Percentiles rank a stretch among this genome's conserved stretches.
Conservation (phyloP, 2,888 invertebrate genomes). For the Stomorhina lunata region DNA sequence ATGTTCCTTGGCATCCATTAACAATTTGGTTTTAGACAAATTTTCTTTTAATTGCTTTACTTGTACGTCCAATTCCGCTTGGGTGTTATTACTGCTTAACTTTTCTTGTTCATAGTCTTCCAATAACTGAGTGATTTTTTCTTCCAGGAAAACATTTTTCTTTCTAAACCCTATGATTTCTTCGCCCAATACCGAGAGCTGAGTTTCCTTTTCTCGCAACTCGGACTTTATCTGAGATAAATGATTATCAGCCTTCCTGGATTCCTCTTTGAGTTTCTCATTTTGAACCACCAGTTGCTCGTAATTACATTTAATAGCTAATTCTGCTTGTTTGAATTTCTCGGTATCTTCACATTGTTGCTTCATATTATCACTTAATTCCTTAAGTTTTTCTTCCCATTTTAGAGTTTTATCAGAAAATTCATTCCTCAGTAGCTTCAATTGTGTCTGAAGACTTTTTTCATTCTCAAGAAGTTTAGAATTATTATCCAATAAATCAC, state of each 20-base stretch:
- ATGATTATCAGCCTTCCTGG: conserved; percentile 58
- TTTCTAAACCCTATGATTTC: conserved; percentile 57
- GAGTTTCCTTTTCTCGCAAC: conserved; percentile 63
- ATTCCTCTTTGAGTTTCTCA: conserved; percentile 59
- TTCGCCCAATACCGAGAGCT: conserved; percentile 59
- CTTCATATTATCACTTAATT: conserved; percentile 40
- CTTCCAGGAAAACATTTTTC: conserved; percentile 63
- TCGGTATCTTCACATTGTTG: conserved; percentile 46
- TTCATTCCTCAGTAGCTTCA: conserved; percentile 25
- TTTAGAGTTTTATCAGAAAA: conserved; percentile 25
- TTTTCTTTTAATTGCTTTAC: conserved; percentile 24
- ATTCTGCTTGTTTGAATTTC: conserved; percentile 45
- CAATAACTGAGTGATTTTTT: conserved; percentile 55
- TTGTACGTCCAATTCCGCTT: conserved; percentile 28
- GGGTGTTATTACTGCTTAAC: neutral
- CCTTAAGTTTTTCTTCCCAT: conserved; percentile 51
- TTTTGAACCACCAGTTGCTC: conserved; percentile 65
- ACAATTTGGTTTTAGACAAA: conserved; percentile 8
- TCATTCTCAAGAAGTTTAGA: neutral
- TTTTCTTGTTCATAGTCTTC: conserved; percentile 54
- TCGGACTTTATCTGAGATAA: conserved; percentile 61
- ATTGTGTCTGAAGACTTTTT: conserved; percentile 19
- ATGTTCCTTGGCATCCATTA: conserved; percentile 44
- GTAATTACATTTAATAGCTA: conserved; percentile 61
- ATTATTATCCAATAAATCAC: conserved; percentile 9